Evolutionary conservation across 2,113 vertebrate species (phyloP), one percentile per base, ranked within the genome.

Genomic region (Ascaphus truei): DNA sequence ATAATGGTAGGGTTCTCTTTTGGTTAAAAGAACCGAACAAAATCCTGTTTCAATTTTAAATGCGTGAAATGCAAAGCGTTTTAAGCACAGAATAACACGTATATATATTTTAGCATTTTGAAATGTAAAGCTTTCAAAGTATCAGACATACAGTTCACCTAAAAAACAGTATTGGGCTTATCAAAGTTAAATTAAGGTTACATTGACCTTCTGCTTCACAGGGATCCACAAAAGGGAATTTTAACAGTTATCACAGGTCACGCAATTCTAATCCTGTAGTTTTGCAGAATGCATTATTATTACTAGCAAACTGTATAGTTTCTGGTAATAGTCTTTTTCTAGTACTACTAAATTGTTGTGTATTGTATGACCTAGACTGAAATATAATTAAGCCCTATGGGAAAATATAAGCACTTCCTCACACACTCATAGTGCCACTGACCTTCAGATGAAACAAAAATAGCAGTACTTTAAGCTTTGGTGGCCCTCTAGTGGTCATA

Each of bases 401-500:
- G 43, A 71, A 27, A 41, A 71, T 27, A 67, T 52, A 68, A 57
- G 48, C 50, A 20, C 68, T 66, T 67, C 12, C 30, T 45, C 74
- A 68, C 68, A 56, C 16, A 63, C 68, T 62, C 72, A 52, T 58
- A 72, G 64, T 20, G n/a, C 20, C 3, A 61, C 45, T 61, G 67
- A 71, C 57, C 67, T 71, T 71, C 68, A 69, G 47, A 60, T 59
- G 37, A 73, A 62, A 34, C 50, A 60, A 59, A 58, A 63, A 29
- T 12, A 81, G n/a, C n/a, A n/a, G n/a, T 74, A 72, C 68, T 62
- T 68, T 81, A 76, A n/a, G 78, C 79, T 80, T 86, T 78, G 78
- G 62, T 78, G 16, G 85, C 67, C 88, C 88, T 88, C 88, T 77
- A 33, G 84, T 85, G 88, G 83, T 55, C 68, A 52, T 4, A 45